phyloP scores from a whole-genome alignment of 2,797 vertebrate species.

The Pygocentrus nattereri region DNA sequence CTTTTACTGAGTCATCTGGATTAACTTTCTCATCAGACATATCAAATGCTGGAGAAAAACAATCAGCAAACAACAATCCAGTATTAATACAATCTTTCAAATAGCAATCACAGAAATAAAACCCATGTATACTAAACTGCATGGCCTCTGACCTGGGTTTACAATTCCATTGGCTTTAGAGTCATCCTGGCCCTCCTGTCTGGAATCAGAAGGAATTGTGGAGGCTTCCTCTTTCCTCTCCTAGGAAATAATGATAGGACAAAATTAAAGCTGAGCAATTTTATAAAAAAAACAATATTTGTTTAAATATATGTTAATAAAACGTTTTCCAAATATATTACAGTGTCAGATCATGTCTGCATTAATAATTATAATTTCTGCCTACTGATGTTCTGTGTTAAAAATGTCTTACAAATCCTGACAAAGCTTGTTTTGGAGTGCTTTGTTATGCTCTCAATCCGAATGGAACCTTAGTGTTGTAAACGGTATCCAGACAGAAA shows the following conservation, averaged over 20 bases:
- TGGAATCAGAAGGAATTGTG: slow-evolving; percentile 16
- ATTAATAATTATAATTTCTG: too few relatives aligned
- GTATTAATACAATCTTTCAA: neutral
- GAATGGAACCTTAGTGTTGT: too few relatives aligned
- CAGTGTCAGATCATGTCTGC: too few relatives aligned
- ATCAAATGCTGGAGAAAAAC: slow-evolving; percentile 73
- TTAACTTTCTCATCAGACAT: slow-evolving; percentile 74
- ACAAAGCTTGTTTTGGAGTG: too few relatives aligned
- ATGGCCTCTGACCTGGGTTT: slow-evolving; percentile 73
- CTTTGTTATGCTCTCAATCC: too few relatives aligned
- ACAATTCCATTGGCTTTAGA: slow-evolving; percentile 56
- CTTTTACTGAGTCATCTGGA: slow-evolving; percentile 52
- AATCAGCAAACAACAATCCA: neutral
- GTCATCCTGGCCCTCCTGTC: slow-evolving; percentile 32
- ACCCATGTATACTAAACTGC: neutral
- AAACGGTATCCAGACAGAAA: too few relatives aligned
- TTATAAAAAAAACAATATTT: neutral
- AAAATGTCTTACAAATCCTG: too few relatives aligned
- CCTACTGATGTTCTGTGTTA: too few relatives aligned
- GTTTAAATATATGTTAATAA: too few relatives aligned
- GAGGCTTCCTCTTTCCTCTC: slow-evolving; percentile 51
- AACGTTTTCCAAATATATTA: neutral
- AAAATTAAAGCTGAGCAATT: neutral
- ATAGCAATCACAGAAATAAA: neutral
- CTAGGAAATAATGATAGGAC: slow-evolving; percentile 50